A percentile compares a stretch with the other conserved stretches of the same genome.
Evolutionary conservation across 2,888 invertebrate genomes (phyloP).

Genomic region (Lysandra coridon): DNA sequence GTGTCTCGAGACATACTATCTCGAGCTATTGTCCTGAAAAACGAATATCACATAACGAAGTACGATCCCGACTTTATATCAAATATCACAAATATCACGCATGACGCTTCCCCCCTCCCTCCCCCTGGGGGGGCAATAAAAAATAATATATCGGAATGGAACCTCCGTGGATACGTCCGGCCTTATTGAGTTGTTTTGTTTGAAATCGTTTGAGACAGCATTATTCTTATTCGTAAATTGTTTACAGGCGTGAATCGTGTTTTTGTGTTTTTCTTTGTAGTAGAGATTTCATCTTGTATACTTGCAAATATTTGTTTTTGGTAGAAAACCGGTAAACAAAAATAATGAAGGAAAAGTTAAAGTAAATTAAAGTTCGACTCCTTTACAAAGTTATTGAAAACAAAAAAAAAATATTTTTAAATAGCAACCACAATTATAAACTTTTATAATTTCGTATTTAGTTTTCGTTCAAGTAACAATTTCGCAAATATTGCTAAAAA

Average conservation of each 20-base stretch:
- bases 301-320: neutral
- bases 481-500: neutral
- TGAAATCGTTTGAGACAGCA: constrained; percentile 41
- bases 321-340: neutral
- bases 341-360: neutral
- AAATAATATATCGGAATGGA: constrained; percentile 82
- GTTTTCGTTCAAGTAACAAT: neutral
- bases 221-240: constrained; percentile 18
- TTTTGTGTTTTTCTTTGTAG: neutral
- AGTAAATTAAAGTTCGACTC: neutral
- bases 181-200: constrained; percentile 70
- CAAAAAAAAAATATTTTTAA: neutral
- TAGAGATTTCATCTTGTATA: neutral
- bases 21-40: constrained; percentile 78
- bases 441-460: neutral
- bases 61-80: constrained; percentile 80
- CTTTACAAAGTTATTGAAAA: neutral
- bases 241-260: neutral
- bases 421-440: too few relatives aligned
- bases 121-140: constrained; percentile 74
- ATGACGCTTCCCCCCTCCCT: constrained; percentile 65
- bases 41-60: constrained; percentile 80
- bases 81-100: constrained; percentile 81
- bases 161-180: constrained; percentile 75
- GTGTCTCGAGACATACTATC: constrained; percentile 67